Evolutionary conservation across 1,140 invertebrate species (phyloP), one percentile per base, ranked within the genome.

Genomic region (Psix sp.): DNA sequence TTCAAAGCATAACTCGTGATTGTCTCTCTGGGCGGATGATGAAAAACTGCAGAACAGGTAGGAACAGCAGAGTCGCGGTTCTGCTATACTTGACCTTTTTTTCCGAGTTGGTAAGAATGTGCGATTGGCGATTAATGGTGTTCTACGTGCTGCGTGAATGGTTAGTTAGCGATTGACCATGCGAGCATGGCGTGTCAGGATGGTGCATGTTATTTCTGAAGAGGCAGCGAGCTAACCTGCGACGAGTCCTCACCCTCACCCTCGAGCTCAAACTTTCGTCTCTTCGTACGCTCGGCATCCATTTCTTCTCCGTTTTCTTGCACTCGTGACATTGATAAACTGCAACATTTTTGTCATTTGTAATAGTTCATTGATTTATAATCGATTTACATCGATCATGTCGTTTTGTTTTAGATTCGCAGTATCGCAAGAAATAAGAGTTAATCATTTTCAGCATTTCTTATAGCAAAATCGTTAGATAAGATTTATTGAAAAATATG

Each of bases 241-340:
- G 89, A 87, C 59, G 86, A 87, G 45, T 87, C 88, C 75, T 89
- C 88, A 70, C 82, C 84, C 79, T 89, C 89, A 51, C 86, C 86
- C 59, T 87, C 87, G 51, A 86, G 51, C 4, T 86, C 86, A 51
- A 86, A 79, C 48, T 86, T 84, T 49, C 77, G 82, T 49, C 86
- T 74, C 73, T 88, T 84, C 24, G 76, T 18, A 54, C 80, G 77
- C 13, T 85, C 83, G 21, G 82, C 79, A 10, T 89, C 88, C 6
- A 85, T 83, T 71, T 89, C 85, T 20, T 89, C 86, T 7, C 88
- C 87, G 43, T 85, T 86, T 62, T 87, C 86, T 51, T 85, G 81
- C 21, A 78, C 59, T 46, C 82, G 80, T 38, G 81, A 81, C 77
- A 86, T 82, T n/a, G 84, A 83, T 26, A 86, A 77, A 45, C 84